phyloP scores from a whole-genome alignment of 2,113 vertebrate genomes.

The Trochalopteron elliotii region DNA sequence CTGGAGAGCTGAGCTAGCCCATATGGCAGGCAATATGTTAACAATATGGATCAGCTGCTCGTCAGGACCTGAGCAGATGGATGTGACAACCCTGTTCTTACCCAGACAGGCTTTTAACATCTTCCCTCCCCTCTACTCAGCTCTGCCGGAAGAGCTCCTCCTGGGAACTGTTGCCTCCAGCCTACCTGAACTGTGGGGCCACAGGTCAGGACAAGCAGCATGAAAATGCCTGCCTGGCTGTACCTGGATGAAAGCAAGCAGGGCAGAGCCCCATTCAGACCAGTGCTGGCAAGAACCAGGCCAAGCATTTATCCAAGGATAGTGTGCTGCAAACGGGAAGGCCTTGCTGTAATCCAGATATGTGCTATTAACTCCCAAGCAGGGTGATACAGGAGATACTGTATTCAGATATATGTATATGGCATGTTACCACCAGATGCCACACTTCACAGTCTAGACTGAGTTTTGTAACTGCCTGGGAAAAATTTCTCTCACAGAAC shows the following conservation, averaged over 20 bases:
- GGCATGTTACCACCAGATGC: slow-evolving; percentile 61
- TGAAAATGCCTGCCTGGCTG: not conserved
- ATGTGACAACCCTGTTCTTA: slow-evolving; percentile 64
- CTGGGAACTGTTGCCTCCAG: not conserved
- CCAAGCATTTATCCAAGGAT: not conserved
- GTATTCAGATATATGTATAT: slow-evolving; percentile 49
- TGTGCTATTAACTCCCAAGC: not conserved
- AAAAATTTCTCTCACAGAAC: slow-evolving; percentile 63
- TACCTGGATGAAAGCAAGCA: not conserved
- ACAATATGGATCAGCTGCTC: slow-evolving; percentile 70
- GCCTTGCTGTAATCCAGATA: not conserved
- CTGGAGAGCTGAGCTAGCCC: slow-evolving; percentile 74
- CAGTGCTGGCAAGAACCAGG: not conserved
- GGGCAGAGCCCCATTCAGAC: not conserved
- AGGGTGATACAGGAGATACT: slow-evolving; percentile 1
- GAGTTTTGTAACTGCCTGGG: slow-evolving; percentile 66
- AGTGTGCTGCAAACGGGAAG: not conserved
- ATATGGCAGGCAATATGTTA: slow-evolving; percentile 75
- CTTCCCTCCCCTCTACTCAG: slow-evolving; percentile 47
- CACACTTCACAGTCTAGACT: slow-evolving; percentile 56
- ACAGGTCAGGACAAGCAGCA: not conserved
- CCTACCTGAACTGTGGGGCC: not conserved
- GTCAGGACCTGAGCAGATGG: slow-evolving; percentile 70
- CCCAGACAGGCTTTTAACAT: slow-evolving; percentile 80
- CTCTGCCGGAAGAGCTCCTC: not conserved